Conservation (phyloP, 2,888 invertebrate species). For the Conus canariensis region DNA sequence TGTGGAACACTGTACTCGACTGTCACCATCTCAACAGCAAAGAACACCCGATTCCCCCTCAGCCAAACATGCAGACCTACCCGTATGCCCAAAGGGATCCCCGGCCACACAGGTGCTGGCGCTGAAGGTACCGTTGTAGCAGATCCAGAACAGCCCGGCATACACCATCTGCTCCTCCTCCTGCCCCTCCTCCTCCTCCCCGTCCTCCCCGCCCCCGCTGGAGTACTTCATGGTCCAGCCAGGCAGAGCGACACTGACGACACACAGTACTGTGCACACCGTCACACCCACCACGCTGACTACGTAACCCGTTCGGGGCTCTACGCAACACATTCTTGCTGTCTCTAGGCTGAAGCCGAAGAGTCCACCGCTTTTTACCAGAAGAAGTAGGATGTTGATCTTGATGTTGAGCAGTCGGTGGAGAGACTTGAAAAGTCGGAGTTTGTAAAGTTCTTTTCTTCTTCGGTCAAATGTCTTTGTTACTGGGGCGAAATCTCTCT, state of each 20-base stretch:
- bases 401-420: no score
- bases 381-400: no score
- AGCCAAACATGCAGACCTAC: background rate
- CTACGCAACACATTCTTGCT: background rate
- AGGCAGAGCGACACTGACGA: background rate
- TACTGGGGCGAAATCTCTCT: background rate
- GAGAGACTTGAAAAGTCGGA: no score
- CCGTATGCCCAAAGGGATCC: background rate
- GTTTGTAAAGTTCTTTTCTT: no score
- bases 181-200: background rate
- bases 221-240: background rate
- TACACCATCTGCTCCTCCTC: background rate
- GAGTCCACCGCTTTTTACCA: no score
- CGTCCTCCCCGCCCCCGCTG: background rate
- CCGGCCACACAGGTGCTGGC: background rate
- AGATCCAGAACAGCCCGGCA: slow-evolving; percentile 3
- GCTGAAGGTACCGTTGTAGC: background rate
- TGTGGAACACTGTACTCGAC: no score
- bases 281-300: background rate
- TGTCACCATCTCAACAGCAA: no score
- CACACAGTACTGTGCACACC: background rate
- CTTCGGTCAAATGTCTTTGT: no score
- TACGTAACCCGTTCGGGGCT: background rate
- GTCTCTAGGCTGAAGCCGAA: background rate
- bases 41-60: no score